Percentiles rank a stretch among this genome's conserved stretches.
These are phyloP conservation scores for Trichosurus vulpecula DNA, from an alignment of 2,797 vertebrate genomes.

Conservation along the genomic window DNA sequence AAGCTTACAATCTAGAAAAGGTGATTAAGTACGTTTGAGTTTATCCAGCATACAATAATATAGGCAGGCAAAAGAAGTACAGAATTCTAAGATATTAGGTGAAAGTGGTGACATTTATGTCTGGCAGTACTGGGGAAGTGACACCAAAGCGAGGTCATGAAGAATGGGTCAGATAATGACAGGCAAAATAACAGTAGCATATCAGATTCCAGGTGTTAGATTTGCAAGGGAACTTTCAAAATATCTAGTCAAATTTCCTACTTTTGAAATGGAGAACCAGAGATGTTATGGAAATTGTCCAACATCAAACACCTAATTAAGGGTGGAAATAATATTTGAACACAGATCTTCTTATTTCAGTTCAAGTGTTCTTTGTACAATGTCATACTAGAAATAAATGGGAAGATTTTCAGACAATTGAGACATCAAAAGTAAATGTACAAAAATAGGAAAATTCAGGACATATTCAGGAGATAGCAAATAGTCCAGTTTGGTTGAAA, in stretches of 20 bases:
- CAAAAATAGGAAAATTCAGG: no score
- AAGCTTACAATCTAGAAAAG: not conserved
- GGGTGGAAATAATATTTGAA: no score
- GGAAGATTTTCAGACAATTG: not conserved
- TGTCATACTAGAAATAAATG: not conserved
- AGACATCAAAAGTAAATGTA: not conserved
- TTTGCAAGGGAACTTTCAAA: no score
- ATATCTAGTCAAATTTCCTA: no score
- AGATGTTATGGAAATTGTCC: no score
- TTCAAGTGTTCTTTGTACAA: not conserved
- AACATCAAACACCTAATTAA: no score
- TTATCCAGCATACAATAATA: not conserved
- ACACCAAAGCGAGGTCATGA: not conserved
- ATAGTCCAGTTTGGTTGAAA: not conserved
- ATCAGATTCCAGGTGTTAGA: no score
- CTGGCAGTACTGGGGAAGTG: not conserved
- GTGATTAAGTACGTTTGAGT: not conserved
- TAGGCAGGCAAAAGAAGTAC: not conserved
- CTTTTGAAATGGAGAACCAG: no score
- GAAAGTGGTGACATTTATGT: not conserved
- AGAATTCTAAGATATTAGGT: not conserved
- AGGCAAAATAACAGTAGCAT: not conserved
- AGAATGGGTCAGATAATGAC: not conserved
- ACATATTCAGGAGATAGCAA: no score
- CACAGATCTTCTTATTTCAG: not conserved